Evolutionary conservation across 2,888 invertebrate genomes (phyloP), one percentile per base, ranked within the genome.

Genomic region (Frankliniella fusca): DNA sequence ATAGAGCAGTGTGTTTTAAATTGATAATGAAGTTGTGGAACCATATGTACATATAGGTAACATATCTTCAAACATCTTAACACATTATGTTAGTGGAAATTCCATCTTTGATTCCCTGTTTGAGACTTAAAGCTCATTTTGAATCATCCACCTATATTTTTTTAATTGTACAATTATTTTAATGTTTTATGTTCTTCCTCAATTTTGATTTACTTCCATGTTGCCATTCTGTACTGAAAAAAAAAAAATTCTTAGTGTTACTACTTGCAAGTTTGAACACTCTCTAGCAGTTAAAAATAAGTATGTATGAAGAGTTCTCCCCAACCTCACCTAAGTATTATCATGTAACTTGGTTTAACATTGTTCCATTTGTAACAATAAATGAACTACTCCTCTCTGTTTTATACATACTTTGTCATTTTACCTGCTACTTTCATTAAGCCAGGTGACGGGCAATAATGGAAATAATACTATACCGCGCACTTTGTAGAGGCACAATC

Each of bases 351-450:
- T 76, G 70, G 70, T 23, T 20, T 61, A 76, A 76, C 70, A 76
- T 76, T 76, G 70, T 76, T 76, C 70, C 70, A 27, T 76, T 27
- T 12, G 27, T 76, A 76, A 76, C 70, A 76, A 76, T 76, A 76
- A 76, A 76, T 23, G 70, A 76, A 76, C 23, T 76, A 76, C 70
- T 76, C 70, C 27, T 76, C 70, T 76, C 70, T 23, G 70, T 76
- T 76, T 76, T 76, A 76, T 12, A 8, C 70, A 1, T 12, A 10
- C 54, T 54, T 5, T 54, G 15, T 54, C 20, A 54, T 54, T 18
- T 54, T 38, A 2, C 38, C 38, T 38, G 38, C 38, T 38, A 38
- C 5, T 2, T 38, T 38, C 2, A 38, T 38, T 38, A 38, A 38
- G 2, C 38, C 38, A 3, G 38, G 2, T 2, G 38, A 38, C 5